Base-by-base conservation (phyloP, 1,140 invertebrate species). In the Choristoneura fumiferana region DNA sequence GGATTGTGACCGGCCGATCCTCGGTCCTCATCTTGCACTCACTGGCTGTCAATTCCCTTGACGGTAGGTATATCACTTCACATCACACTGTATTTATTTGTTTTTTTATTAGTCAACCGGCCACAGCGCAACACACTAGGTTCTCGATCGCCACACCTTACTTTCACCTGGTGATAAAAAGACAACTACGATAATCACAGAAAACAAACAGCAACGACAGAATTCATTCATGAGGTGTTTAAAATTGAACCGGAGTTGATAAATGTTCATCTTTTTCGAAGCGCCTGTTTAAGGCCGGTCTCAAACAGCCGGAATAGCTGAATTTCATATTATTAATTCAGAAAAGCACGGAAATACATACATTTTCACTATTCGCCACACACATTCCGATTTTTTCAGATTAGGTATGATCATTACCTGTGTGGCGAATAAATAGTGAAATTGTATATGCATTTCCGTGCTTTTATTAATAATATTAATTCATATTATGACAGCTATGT, bases 141-240 rank as follows among this genome's bases (percentile, higher is more conserved):
- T 57, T 60, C 67, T 73, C 66, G 60, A 63, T 53, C 67, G 66
- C 72, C 67, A 65, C 77, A 75, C 67, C 69, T 66, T 72, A 83
- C 81, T 84, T 86, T 86, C 83, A 86, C 83, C 71, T 73, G 69
- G 55, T 59, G 61, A 81, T 74, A 80, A 77, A 76, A 76, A 77
- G n/a, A 65, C 65, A 78, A 78, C 71, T 81, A 76, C 58, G 35
- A 63, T 40, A 59, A 73, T 58, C 59, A 65, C 58, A 67, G 54
- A 53, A 61, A 66, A 54, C 45, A 61, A 66, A 54, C 45, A 38
- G 4, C 39, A 55, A 39, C 53, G 39, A 65, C 38, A 14, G 15
- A 34, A 57, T 43, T 40, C 22, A 36, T 49, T 13, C 14, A 38
- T 40, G n/a, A n/a, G n/a, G n/a, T n/a, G 33, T 53, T 38, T 54